phyloP scores from a whole-genome alignment of 2,888 invertebrate genomes.

The Chirona hameri region DNA sequence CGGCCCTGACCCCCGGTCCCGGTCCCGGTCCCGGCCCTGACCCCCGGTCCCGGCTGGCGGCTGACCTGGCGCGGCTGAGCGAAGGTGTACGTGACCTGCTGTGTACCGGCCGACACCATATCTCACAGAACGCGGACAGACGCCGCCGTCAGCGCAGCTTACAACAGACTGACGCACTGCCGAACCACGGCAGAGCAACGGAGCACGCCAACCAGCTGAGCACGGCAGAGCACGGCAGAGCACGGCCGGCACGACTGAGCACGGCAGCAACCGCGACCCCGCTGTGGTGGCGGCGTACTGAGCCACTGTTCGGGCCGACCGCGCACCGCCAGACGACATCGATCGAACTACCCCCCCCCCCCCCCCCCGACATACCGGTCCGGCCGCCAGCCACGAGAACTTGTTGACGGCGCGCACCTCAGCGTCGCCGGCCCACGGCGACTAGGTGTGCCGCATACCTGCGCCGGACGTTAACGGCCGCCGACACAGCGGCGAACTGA shows the following conservation, averaged over 20 bases:
- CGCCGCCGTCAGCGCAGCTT: not conserved
- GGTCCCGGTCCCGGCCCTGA: not conserved
- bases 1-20: not conserved
- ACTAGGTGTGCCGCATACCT: too few species aligned
- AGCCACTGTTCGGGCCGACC: too few species aligned
- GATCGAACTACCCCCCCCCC: too few species aligned
- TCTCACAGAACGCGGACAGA: not conserved
- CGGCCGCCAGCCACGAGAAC: not conserved
- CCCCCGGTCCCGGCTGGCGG: too few species aligned
- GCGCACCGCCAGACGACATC: too few species aligned
- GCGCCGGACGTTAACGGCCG: too few species aligned
- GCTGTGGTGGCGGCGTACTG: too few species aligned
- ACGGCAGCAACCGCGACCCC: too few species aligned
- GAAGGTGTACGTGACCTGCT: slow-evolving; percentile 9
- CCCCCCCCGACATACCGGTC: not conserved
- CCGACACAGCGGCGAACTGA: too few species aligned
- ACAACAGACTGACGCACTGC: not conserved
- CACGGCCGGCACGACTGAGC: too few species aligned
- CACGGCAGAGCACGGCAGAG: too few species aligned
- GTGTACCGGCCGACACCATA: not conserved
- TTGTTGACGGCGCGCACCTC: not conserved
- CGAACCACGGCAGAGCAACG: not conserved
- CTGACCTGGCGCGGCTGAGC: not conserved
- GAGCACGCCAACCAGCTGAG: not conserved
- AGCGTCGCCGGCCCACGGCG: not conserved